These are phyloP conservation scores for Cinclus mexicanus DNA, from an alignment of 2,113 vertebrate genomes.

Conservation along the genomic window DNA sequence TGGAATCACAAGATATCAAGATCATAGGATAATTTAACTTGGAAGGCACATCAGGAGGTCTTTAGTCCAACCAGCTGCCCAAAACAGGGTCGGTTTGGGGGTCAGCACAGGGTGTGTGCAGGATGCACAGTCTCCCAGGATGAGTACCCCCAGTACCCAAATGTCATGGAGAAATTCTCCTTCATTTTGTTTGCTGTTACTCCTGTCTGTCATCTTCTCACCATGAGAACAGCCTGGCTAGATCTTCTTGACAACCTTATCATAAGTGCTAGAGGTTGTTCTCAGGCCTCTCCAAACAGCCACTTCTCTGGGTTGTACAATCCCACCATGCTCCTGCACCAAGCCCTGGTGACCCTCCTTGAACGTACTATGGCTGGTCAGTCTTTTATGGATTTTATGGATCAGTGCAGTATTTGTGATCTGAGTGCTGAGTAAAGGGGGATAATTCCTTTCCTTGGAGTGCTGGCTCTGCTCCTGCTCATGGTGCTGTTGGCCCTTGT, in stretches of 20 bases:
- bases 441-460: fast-evolving
- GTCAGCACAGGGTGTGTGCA: not conserved
- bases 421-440: not conserved
- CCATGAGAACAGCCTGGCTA: not conserved
- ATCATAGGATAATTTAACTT: not conserved
- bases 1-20: not conserved
- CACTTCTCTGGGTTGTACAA: not conserved
- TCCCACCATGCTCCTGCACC: fast-evolving
- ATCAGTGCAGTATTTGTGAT: not conserved
- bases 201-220: not conserved
- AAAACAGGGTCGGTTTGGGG: not conserved
- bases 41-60: not conserved
- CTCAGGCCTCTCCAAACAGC: not conserved
- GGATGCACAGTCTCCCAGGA: not conserved
- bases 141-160: fast-evolving
- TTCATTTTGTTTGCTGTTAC: not conserved
- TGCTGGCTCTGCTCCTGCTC: not conserved
- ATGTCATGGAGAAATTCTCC: not conserved
- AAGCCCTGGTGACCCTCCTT: not conserved
- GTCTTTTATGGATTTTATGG: not conserved
- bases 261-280: not conserved
- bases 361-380: no score
- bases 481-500: not conserved
- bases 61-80: not conserved
- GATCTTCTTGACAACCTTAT: not conserved